Conservation (phyloP, 2,888 invertebrate genomes). For the Dilophus febrilis region DNA sequence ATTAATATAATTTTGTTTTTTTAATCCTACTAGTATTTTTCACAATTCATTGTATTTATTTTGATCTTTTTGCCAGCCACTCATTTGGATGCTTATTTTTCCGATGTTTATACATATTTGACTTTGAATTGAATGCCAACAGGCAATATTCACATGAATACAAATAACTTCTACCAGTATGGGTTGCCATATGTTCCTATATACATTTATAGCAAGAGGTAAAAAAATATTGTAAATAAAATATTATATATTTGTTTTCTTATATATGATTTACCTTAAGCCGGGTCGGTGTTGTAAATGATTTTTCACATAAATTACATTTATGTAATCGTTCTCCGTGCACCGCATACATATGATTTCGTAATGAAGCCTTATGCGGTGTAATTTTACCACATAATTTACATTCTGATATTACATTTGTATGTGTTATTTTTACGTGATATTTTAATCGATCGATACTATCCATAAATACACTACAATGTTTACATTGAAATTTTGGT, state of each 20-base stretch:
- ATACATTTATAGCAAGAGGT: too few species aligned
- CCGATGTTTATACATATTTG: conserved; percentile 28
- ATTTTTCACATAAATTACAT: conserved; percentile 25
- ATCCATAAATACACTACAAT: conserved; percentile 19
- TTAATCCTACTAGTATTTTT: too few species aligned
- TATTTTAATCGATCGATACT: conserved; percentile 13
- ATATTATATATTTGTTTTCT: too few species aligned
- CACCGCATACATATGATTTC: conserved; percentile 25
- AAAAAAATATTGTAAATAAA: too few species aligned
- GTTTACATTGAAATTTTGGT: conserved; percentile 18
- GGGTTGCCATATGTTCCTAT: conserved; percentile 28
- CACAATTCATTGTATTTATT: too few species aligned
- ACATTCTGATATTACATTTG: neutral
- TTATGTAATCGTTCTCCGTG: conserved; percentile 22
- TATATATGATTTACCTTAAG: conserved; percentile 23
- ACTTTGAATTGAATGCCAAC: conserved; percentile 28
- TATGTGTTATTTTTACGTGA: conserved; percentile 12
- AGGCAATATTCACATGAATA: conserved; percentile 28
- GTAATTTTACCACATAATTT: conserved; percentile 16
- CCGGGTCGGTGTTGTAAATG: conserved; percentile 24
- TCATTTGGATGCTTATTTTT: conserved; percentile 26
- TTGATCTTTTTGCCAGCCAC: conserved; percentile 21
- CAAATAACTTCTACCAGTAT: conserved; percentile 25
- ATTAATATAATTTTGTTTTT: too few species aligned
- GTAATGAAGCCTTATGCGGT: conserved; percentile 24